Evolutionary conservation across 2,888 invertebrate genomes (phyloP), one percentile per base, ranked within the genome.

Genomic region (Callyntrura sp.): DNA sequence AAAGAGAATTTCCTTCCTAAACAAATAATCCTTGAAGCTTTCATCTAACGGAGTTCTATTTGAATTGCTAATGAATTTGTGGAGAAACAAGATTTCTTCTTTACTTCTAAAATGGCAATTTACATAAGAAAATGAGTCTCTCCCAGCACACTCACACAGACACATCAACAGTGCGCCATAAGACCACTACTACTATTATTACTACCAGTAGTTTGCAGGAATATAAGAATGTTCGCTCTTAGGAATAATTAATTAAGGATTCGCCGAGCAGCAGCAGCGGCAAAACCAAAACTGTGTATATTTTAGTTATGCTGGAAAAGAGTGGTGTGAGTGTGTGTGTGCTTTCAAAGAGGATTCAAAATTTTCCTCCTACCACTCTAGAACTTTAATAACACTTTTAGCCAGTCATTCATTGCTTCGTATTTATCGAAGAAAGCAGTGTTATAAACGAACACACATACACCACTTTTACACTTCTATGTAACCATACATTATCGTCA

Each of bases 11-110:
- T 88, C 88, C 88, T 88, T 88, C 88, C 88, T 88, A 88, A 88
- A 88, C 88, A 88, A 88, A 88, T 88, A 88, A 88, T 88, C 88
- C 88, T 88, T 70, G 88, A 88, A 83, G 88, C 88, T 88, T 88
- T 88, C 88, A 88, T 88, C 83, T 70, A 83, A 70, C 83, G 17
- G 73, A 83, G 88, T 62, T 88, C 60, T 88, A 88, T 88, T 88
- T 88, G 88, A 88, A 88, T 88, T 88, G 88, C 88, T 88, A 88
- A 88, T 88, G 88, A 88, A 88, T 88, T 83, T 82, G 82, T 82
- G 82, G 73, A 88, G 88, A 88, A 82, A 88, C 88, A 82, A 88
- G 88, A 82, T 88, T 88, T 88, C 88, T 88, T 88, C 88, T 81
- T 82, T 82, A 48, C 73, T 70, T 65, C 73, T 55, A 82, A 88